These are phyloP conservation scores for Tachina lurida DNA, from an alignment of 2,888 invertebrate genomes.

Conservation along the genomic window DNA sequence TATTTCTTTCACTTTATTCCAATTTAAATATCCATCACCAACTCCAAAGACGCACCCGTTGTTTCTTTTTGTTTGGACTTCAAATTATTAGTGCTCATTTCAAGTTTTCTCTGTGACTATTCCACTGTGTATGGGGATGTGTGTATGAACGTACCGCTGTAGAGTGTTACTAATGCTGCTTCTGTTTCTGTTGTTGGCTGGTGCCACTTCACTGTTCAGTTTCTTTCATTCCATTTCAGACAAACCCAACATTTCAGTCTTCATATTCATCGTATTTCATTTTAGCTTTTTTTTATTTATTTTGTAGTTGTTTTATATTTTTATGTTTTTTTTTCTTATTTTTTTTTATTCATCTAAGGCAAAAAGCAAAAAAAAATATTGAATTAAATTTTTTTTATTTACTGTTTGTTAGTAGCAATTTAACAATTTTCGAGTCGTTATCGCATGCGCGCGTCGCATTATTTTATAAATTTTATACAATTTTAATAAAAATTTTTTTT, in stretches of 20 bases:
- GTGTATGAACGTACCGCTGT: not conserved
- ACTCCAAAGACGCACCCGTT: too few relatives aligned
- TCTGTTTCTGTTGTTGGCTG: constrained; percentile 47
- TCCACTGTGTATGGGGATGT: not conserved
- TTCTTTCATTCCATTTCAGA: constrained; percentile 58
- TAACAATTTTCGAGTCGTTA: constrained; percentile 82
- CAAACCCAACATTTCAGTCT: constrained; percentile 51
- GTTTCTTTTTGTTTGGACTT: not conserved
- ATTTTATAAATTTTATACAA: constrained; percentile 58
- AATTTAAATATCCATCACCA: too few relatives aligned
- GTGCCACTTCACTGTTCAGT: constrained; percentile 63
- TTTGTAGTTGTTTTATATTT: constrained; percentile 42
- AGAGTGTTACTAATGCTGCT: constrained; percentile 41
- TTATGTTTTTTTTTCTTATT: constrained; percentile 54
- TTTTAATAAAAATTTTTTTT: constrained; percentile 36
- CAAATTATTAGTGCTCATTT: not conserved
- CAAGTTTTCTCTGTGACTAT: not conserved
- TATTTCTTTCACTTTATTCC: too few relatives aligned
- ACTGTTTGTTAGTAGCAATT: constrained; percentile 80
- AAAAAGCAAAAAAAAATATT: constrained; percentile 75
- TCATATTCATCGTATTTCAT: constrained; percentile 50
- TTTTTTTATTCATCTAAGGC: constrained; percentile 77
- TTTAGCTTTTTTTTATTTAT: constrained; percentile 53
- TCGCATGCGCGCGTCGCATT: constrained; percentile 81
- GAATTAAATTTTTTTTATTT: constrained; percentile 80